Base-by-base conservation (phyloP, 2,797 vertebrate genomes). In the Aselliscus stoliczkanus region DNA sequence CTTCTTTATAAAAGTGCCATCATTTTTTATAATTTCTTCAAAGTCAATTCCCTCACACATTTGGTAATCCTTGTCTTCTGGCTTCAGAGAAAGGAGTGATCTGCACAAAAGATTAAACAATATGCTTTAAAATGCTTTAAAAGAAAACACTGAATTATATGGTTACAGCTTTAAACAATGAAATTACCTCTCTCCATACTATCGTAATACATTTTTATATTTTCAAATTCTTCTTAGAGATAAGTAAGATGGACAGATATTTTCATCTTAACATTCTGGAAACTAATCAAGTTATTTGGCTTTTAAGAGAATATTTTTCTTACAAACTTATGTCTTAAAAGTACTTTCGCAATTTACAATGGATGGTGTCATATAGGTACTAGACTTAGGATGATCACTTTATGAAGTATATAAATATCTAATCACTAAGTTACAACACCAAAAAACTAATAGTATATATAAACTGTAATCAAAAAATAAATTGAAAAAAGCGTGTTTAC, bases 11-110 rank as follows among this genome's bases (percentile, higher is more conserved):
- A 98, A 95, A 54, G 93, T 95, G 47, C 98, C 98, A 2, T 98
- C 97, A 72, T 98, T 98, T 98, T 98, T 98, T 82, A 98, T 98
- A 69, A 99, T 94, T 86, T 99, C 99, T 91, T 99, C 99, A 89
- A 99, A 99, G 88, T 99, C 99, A 97, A 99, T 99, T 93, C 98
- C 99, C 97, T 99, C 99, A 77, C 99, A 99, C 84, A 96, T 97
- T 60, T 99, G 97, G 72, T 97, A 98, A 56, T 98, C 98, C 54
- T 98, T 98, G 1, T 95, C 98, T 88, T 98, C 56, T 0, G 99
- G 99, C 96, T 99, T 99, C 80, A 99, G 98, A 97, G 98, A 99
- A 94, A 99, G 97, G 37, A 98, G 76, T 20, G 99, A 99, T 96
- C 99, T 99, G 98, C 27, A 95, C 95, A 97, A 75, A 42, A 97